These are phyloP conservation scores for Tholera decimalis DNA, from an alignment of 2,888 invertebrate species.

Conservation along the genomic window DNA sequence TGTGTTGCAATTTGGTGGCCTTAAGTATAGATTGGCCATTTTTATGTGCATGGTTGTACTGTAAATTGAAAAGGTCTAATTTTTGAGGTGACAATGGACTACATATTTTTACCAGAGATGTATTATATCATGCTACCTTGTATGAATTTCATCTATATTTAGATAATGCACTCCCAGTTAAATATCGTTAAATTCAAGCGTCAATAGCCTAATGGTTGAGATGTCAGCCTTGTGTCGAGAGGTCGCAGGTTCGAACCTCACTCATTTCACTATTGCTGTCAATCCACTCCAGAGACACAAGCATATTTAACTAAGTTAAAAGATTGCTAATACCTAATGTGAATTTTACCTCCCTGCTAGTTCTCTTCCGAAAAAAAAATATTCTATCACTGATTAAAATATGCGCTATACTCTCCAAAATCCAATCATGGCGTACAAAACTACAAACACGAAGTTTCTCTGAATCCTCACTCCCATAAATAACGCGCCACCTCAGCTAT, in stretches of 20 bases:
- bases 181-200: no score
- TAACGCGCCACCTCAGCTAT: conserved; percentile 51
- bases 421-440: conserved; percentile 7
- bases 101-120: not conserved
- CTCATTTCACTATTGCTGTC: no score
- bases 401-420: not conserved
- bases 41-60: not conserved
- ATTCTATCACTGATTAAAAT: not conserved
- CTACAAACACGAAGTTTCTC: conserved; percentile 29
- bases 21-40: conserved; percentile 7
- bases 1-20: conserved; percentile 14
- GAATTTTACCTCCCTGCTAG: no score
- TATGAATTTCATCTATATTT: not conserved
- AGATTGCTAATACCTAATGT: no score
- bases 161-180: no score
- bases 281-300: no score
- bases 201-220: no score
- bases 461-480: conserved; percentile 39
- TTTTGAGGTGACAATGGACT: not conserved
- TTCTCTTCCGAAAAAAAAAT: no score
- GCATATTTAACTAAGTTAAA: no score
- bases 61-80: conserved; percentile 6
- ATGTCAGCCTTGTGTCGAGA: no score
- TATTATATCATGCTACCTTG: not conserved
- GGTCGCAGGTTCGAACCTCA: no score